Base-by-base conservation (phyloP, 2,113 vertebrate genomes). In the Corythornis cristatus region DNA sequence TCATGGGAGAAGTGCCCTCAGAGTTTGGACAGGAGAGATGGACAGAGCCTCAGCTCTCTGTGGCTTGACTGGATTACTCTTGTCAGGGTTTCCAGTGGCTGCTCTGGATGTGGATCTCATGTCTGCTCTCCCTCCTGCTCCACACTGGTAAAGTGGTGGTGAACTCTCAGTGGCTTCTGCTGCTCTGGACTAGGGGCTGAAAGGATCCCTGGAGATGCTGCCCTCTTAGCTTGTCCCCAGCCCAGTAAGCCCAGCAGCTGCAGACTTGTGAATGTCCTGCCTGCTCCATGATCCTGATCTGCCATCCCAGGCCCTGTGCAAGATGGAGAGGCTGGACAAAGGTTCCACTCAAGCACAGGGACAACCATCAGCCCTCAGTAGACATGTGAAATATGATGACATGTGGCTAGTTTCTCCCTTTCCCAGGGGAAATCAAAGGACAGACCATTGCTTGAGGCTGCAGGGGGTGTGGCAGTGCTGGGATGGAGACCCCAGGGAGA, bases 271-370 rank as follows among this genome's bases (percentile, higher is more conserved):
- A 21, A 29, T 58, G 17, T 35, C 13, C 51, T 67, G 45, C 61
- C 37, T 51, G 43, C 31, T 71, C 31, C 2, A 0, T 12, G 11
- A 71, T 25, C 56, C 64, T 70, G 33, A 45, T 61, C 23, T 71
- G 53, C n/a, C 20, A 19, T 46, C 56, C 56, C 43, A 40, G 29
- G 64, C 19, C 25, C 29, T 22, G 15, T 1, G 2, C 0, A 0
- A 26, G 25, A 50, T 67, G 13, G 15, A 50, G 11, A 23, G 11
- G 28, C 19, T 54, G 23, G 15, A 61, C 71, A 65, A 25, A 58
- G 46, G n/a, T 61, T 31, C 17, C 18, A 5, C 11, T 56, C 35
- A 35, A 43, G 51, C 48, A 51, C 19, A 19, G 50, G 40, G 50
- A 60, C 22, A 80, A 20, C 60, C 20, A 28, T 65, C 56, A 76